Conservation (phyloP, 2,113 vertebrate species). For the Myotis lucifugus region DNA sequence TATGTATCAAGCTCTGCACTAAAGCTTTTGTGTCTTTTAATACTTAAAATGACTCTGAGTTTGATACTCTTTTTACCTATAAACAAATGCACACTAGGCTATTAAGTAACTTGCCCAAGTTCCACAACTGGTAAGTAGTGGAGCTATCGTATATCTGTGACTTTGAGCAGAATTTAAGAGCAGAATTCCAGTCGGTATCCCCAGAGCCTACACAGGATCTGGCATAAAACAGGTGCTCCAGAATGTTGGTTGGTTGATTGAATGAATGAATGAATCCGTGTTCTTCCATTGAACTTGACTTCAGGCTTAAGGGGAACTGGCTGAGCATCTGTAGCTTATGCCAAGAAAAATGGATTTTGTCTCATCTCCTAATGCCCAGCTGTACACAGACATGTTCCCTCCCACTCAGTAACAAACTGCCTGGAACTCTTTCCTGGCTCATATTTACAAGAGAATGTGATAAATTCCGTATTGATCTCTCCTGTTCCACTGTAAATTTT, state of each 20-base stretch:
- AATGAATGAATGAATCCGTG: conserved; percentile 45
- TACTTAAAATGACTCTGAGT: conserved; percentile 38
- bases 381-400: conserved; percentile 73
- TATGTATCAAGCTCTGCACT: not conserved
- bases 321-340: conserved; percentile 70
- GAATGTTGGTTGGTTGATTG: conserved; percentile 31
- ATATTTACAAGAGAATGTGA: conserved; percentile 84
- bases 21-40: conserved; percentile 25
- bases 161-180: not conserved
- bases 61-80: not conserved
- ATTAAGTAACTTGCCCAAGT: conserved; percentile 20
- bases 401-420: conserved; percentile 69
- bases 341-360: conserved; percentile 80
- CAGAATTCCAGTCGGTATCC: conserved; percentile 8
- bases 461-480: conserved; percentile 87
- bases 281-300: conserved; percentile 63
- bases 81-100: not conserved
- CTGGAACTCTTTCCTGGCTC: conserved; percentile 78
- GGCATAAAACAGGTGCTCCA: conserved; percentile 41
- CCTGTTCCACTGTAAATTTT: conserved; percentile 86
- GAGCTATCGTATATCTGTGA: not conserved
- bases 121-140: not conserved
- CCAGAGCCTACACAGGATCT: not conserved
- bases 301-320: conserved; percentile 19
- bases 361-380: conserved; percentile 75